Conservation (phyloP, 1,140 invertebrate genomes). For the Eriocheir sinensis region DNA sequence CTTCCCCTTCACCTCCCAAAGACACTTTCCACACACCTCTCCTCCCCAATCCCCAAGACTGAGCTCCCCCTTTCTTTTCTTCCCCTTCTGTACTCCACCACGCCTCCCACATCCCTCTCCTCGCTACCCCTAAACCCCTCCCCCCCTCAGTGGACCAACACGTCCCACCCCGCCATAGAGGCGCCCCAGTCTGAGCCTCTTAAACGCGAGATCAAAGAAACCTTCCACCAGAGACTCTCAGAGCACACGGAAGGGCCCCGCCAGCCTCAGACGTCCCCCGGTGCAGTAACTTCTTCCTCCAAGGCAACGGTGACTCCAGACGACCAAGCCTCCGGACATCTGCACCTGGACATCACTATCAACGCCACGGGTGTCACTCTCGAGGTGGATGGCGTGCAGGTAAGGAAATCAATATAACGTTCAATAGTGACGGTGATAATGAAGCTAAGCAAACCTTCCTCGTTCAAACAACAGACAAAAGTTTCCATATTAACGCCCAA, state of each 20-base stretch:
- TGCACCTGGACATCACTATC: slow-evolving; percentile 55
- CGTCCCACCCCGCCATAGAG: background rate
- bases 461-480: no score
- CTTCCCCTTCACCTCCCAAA: no score
- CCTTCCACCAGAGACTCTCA: background rate
- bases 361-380: slow-evolving; percentile 54
- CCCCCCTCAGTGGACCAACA: background rate
- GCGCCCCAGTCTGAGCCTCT: background rate
- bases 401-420: background rate
- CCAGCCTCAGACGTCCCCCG: background rate
- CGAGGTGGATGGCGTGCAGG: slow-evolving; percentile 43
- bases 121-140: background rate
- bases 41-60: no score
- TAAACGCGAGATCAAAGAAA: background rate
- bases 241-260: background rate
- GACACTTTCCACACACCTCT: no score
- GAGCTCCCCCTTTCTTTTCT: no score
- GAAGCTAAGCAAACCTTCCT: no score
- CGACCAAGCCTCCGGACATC: background rate
- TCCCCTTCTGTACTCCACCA: no score
- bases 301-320: background rate
- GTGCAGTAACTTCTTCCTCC: background rate
- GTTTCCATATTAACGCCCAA: no score
- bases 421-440: no score
- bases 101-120: no score